Percentiles rank a stretch among this genome's conserved stretches.
phyloP scores from a whole-genome alignment of 2,888 invertebrate species.

The Terebella lapidaria region DNA sequence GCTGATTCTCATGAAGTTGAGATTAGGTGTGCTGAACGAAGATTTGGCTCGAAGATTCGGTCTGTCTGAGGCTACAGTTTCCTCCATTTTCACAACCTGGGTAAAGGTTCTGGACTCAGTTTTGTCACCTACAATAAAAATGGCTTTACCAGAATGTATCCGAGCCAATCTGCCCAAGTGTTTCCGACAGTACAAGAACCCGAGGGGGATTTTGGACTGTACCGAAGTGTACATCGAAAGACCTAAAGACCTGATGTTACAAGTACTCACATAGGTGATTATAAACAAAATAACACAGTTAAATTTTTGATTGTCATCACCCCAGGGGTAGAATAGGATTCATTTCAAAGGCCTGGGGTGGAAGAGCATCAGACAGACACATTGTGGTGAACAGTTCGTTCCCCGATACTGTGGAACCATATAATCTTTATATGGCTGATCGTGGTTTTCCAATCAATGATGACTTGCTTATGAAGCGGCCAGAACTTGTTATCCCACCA shows the following conservation, averaged over 20 bases:
- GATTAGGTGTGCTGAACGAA: conserved; percentile 6
- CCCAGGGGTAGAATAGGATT: conserved; percentile 24
- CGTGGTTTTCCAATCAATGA: conserved; percentile 25
- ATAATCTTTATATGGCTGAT: conserved; percentile 24
- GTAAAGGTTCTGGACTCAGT: not conserved
- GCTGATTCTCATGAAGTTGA: conserved; percentile 12
- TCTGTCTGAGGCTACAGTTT: not conserved
- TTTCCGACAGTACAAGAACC: conserved; percentile 4
- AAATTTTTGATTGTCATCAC: conserved; percentile 22
- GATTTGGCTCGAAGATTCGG: not conserved
- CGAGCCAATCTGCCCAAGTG: not conserved
- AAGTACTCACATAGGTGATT: conserved; percentile 23
- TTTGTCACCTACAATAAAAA: conserved; percentile 6
- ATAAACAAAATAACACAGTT: conserved; percentile 28
- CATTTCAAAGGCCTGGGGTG: conserved; percentile 18
- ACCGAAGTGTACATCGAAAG: conserved; percentile 22
- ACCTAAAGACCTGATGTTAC: conserved; percentile 21
- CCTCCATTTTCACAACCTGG: conserved; percentile 7
- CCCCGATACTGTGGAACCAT: conserved; percentile 7
- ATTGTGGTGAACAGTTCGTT: conserved; percentile 20
- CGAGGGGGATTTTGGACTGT: conserved; percentile 13
- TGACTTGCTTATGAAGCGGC: conserved; percentile 14
- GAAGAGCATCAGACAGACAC: conserved; percentile 22
- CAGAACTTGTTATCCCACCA: conserved; percentile 22
- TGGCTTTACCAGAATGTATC: not conserved